Evolutionary conservation across 2,888 invertebrate species (phyloP).

Genomic region (Alloplasta piceator): DNA sequence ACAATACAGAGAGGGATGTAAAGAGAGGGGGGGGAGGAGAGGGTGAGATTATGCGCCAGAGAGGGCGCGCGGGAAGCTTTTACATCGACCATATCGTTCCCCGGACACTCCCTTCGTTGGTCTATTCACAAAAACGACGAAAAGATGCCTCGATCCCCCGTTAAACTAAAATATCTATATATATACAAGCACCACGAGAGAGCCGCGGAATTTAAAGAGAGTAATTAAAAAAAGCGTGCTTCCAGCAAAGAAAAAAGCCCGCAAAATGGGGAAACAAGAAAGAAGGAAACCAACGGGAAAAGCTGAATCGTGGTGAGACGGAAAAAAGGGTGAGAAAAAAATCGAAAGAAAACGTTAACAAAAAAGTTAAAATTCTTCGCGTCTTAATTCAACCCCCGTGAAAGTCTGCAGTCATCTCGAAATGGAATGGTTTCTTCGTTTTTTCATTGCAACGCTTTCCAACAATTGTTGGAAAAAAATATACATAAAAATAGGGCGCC

Average conservation of each 20-base stretch:
- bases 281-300: conserved; percentile 10
- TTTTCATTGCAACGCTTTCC: background rate
- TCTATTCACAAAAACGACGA: background rate
- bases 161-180: background rate
- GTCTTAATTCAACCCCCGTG: conserved; percentile 4
- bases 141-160: background rate
- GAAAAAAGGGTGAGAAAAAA: conserved; percentile 15
- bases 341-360: conserved; percentile 1
- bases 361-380: conserved; percentile 8
- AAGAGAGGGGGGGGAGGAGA: background rate
- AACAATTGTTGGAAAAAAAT: too few relatives aligned
- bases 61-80: conserved; percentile 5
- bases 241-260: background rate
- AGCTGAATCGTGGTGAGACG: conserved; percentile 12
- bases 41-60: conserved; percentile 27
- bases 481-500: background rate
- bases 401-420: background rate
- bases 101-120: conserved; percentile 15
- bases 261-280: background rate
- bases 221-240: conserved; percentile 48
- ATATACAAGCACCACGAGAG: conserved; percentile 4
- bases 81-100: conserved; percentile 9
- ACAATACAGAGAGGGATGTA: too few relatives aligned
- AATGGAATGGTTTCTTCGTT: background rate
- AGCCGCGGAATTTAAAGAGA: conserved; percentile 38